Evolutionary conservation across 2,113 vertebrate species (phyloP).

Genomic region (Tursiops truncatus): DNA sequence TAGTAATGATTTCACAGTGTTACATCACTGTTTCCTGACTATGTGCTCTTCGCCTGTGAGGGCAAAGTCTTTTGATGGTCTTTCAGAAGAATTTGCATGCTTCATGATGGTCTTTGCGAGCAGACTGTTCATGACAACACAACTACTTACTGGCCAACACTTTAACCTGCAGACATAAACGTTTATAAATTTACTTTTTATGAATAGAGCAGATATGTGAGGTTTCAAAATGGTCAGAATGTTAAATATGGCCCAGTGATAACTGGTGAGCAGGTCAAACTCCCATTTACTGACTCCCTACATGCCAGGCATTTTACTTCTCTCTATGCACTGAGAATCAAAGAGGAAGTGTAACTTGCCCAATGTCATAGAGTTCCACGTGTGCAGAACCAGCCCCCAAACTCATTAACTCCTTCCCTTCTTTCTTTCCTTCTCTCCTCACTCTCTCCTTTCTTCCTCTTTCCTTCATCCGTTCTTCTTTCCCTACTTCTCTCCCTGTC

Average conservation of each 20-base stretch:
- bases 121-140: background rate
- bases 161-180: background rate
- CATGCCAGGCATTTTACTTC: background rate
- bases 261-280: background rate
- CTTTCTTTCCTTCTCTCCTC: background rate
- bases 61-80: background rate
- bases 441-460: background rate
- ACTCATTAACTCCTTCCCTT: background rate
- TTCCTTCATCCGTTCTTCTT: background rate
- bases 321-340: background rate
- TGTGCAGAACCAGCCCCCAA: background rate
- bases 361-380: background rate
- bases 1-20: background rate
- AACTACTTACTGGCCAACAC: background rate
- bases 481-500: background rate
- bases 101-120: background rate
- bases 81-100: background rate
- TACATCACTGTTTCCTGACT: background rate
- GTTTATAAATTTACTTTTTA: background rate
- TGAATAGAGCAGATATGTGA: background rate
- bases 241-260: background rate
- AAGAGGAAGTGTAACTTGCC: background rate
- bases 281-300: background rate
- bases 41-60: background rate
- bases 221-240: background rate